A percentile compares a stretch with the other conserved stretches of the same genome.
These are phyloP conservation scores for Tiliacea citrago DNA, from an alignment of 2,888 invertebrate genomes.

Conservation along the genomic window DNA sequence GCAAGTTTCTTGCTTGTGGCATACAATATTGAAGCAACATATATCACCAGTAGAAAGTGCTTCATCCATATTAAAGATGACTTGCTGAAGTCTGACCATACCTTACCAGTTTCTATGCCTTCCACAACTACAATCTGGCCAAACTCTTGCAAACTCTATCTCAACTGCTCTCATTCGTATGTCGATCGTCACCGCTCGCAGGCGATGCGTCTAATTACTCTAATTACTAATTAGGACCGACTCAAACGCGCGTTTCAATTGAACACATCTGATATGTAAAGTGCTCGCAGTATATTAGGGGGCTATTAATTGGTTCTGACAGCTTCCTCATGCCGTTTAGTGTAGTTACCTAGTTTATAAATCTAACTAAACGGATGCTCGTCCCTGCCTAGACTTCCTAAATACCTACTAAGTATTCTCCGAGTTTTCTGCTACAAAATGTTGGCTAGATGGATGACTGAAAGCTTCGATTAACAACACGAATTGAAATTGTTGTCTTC, in stretches of 20 bases:
- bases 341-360: conserved; percentile 5
- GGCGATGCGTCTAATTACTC: conserved; percentile 48
- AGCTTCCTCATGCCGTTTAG: conserved; percentile 47
- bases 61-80: no score
- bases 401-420: not conserved
- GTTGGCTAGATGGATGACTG: not conserved
- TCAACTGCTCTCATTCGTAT: not conserved
- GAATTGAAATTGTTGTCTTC: not conserved
- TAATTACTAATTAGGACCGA: conserved; percentile 48
- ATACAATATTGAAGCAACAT: no score
- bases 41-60: no score
- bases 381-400: not conserved
- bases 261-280: conserved; percentile 62
- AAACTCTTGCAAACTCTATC: not conserved
- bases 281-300: conserved; percentile 39
- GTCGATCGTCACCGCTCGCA: conserved; percentile 50
- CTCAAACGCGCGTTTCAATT: conserved; percentile 57
- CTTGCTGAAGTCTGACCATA: not conserved
- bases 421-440: not conserved
- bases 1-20: no score
- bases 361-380: not conserved
- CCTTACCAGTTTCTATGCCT: not conserved
- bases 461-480: not conserved
- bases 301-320: conserved; percentile 33
- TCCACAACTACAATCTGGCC: not conserved